Conservation (phyloP, 1,140 invertebrate genomes). For the Orussus abietinus region DNA sequence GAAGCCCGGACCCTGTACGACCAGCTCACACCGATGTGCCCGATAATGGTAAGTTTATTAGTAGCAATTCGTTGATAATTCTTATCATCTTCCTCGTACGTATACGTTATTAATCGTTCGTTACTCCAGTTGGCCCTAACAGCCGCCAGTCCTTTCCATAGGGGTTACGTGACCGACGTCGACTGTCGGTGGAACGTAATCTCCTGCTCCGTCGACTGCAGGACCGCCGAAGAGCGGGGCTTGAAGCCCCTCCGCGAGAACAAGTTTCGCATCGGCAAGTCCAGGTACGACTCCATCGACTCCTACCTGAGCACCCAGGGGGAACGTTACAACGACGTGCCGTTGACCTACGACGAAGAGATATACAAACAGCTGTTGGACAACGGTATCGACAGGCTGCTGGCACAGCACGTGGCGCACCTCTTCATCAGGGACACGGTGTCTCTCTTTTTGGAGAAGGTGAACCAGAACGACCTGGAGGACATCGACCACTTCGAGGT, state of each 20-base stretch:
- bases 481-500: slow-evolving; percentile 99
- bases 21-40: slow-evolving; percentile 94
- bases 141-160: slow-evolving; percentile 91
- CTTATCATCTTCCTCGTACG: slow-evolving; percentile 15
- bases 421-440: slow-evolving; percentile 98
- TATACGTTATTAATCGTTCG: slow-evolving; percentile 38
- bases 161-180: slow-evolving; percentile 89
- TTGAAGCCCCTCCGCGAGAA: slow-evolving; percentile 69
- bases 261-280: slow-evolving; percentile 90
- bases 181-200: slow-evolving; percentile 98
- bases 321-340: slow-evolving; percentile 88
- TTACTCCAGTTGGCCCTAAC: slow-evolving; percentile 90
- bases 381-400: slow-evolving; percentile 83
- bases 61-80: slow-evolving; percentile 3
- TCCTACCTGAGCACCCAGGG: slow-evolving; percentile 89
- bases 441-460: slow-evolving; percentile 92
- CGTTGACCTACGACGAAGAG: slow-evolving; percentile 79
- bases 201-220: slow-evolving; percentile 90
- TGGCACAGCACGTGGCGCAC: slow-evolving; percentile 95
- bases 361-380: slow-evolving; percentile 79
- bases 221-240: slow-evolving; percentile 91
- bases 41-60: slow-evolving; percentile 79
- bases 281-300: slow-evolving; percentile 96
- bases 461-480: slow-evolving; percentile 88
- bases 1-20: slow-evolving; percentile 97